Conservation (phyloP, 2,888 invertebrate species). For the Caenorhabditis parvicauda region DNA sequence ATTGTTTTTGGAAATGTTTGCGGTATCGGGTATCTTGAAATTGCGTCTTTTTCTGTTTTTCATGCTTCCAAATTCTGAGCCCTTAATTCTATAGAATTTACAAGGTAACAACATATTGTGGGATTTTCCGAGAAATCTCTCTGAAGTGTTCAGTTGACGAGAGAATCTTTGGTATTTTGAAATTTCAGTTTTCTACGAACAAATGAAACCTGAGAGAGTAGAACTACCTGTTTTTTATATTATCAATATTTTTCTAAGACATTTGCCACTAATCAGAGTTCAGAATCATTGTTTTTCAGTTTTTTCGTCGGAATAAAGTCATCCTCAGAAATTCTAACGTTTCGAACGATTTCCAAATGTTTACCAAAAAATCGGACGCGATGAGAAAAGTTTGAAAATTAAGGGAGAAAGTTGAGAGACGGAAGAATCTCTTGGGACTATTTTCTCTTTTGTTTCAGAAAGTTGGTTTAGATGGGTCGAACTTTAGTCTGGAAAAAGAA, state of each 20-base stretch:
- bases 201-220: no score
- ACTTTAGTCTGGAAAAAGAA: no score
- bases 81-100: not conserved
- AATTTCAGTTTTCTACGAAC: no score
- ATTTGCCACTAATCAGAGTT: slow-evolving; percentile 54
- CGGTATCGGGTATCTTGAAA: no score
- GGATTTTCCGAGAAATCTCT: not conserved
- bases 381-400: slow-evolving; percentile 9
- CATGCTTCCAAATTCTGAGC: no score
- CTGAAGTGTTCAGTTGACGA: not conserved
- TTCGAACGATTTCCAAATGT: not conserved
- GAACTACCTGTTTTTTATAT: no score
- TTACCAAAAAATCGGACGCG: not conserved
- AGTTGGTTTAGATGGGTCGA: no score
- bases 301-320: slow-evolving; percentile 45
- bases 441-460: no score
- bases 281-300: slow-evolving; percentile 58
- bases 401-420: slow-evolving; percentile 4
- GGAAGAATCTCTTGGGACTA: no score
- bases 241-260: no score
- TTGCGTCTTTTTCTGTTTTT: no score
- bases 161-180: slow-evolving; percentile 6
- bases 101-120: not conserved
- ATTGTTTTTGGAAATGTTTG: no score
- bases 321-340: not conserved